Conservation (phyloP, 2,797 vertebrate species). For the Phataginus tetradactyla region DNA sequence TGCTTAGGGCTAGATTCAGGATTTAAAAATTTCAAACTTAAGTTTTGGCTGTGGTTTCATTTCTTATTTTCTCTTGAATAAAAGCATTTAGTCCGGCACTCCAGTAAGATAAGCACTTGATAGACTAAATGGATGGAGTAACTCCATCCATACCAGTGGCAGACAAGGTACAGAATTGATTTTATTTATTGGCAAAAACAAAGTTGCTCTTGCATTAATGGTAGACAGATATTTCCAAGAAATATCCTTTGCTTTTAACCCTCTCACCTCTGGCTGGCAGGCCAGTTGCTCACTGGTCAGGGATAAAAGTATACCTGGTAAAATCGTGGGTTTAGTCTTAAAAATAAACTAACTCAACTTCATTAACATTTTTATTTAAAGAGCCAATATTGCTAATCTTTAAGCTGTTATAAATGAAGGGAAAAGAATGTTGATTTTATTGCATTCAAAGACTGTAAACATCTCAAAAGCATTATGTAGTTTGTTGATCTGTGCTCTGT, state of each 20-base stretch:
- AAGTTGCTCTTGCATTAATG: slow-evolving; percentile 18
- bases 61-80: slow-evolving; percentile 44
- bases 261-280: neutral
- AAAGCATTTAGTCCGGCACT: slow-evolving; percentile 32
- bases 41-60: neutral
- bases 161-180: slow-evolving; percentile 43
- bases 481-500: neutral
- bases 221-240: slow-evolving; percentile 56
- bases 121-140: slow-evolving; percentile 23
- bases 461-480: slow-evolving; percentile 50
- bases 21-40: neutral
- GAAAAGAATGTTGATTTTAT: slow-evolving; percentile 66
- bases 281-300: neutral
- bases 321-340: slow-evolving; percentile 23
- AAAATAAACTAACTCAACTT: neutral
- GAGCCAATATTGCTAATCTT: slow-evolving; percentile 30
- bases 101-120: slow-evolving; percentile 39
- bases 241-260: slow-evolving; percentile 53
- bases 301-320: neutral
- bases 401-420: slow-evolving; percentile 56
- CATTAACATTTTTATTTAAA: slow-evolving; percentile 62
- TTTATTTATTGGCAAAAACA: slow-evolving; percentile 64
- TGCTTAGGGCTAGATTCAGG: neutral
- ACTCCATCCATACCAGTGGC: slow-evolving; percentile 25
- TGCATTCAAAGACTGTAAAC: slow-evolving; percentile 72